Percentiles rank a stretch among this genome's conserved stretches.
Conservation (phyloP, 2,797 vertebrate genomes). For the Perodicticus potto region DNA sequence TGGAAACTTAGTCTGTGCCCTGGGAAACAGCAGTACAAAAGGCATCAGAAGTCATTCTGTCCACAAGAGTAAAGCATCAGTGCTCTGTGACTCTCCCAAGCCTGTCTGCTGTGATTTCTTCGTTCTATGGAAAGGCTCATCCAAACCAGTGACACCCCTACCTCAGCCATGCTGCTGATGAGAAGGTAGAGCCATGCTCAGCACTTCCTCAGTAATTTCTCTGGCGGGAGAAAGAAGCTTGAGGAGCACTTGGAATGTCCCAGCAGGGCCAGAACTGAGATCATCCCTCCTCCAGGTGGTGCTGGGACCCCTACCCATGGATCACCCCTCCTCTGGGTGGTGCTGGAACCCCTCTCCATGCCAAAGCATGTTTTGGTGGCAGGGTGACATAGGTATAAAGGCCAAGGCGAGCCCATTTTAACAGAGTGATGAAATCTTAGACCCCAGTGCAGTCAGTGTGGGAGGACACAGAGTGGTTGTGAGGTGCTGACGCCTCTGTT, state of each 20-base stretch:
- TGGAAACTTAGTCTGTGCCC: fast-evolving
- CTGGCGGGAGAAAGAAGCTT: fast-evolving
- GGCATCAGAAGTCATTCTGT: not conserved
- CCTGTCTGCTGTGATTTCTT: fast-evolving
- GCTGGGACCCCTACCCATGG: no score
- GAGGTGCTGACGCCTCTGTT: not conserved
- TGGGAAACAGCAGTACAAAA: fast-evolving
- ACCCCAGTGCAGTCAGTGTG: fast-evolving
- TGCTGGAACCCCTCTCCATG: fast-evolving
- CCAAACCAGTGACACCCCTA: fast-evolving
- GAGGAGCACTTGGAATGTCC: fast-evolving
- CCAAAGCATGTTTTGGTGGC: not conserved
- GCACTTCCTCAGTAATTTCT: fast-evolving
- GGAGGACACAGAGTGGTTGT: fast-evolving
- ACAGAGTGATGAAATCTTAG: not conserved
- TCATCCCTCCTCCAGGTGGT: no score
- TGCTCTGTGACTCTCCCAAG: fast-evolving
- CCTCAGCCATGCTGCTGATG: fast-evolving
- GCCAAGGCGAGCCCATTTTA: not conserved
- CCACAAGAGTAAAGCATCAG: fast-evolving
- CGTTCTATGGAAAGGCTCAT: fast-evolving
- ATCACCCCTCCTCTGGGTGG: not conserved
- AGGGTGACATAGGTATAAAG: not conserved
- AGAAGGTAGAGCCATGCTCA: fast-evolving
- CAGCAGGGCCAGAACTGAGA: fast-evolving